A percentile compares a stretch with the other conserved stretches of the same genome.
These are phyloP conservation scores for Maniola hyperantus DNA, from an alignment of 2,888 invertebrate genomes.

Conservation along the genomic window DNA sequence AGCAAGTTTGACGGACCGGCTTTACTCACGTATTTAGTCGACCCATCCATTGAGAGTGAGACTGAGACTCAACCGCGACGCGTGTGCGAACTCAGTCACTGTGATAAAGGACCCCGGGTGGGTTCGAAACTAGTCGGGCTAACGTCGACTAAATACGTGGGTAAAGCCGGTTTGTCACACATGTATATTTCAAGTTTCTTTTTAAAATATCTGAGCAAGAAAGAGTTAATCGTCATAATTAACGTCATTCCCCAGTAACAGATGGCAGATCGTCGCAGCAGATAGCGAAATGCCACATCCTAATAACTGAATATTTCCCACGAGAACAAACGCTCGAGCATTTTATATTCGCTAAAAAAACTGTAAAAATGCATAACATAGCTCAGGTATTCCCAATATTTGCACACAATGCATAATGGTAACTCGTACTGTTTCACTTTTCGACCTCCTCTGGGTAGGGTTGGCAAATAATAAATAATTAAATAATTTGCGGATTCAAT, in stretches of 20 bases:
- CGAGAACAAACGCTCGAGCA: constrained; percentile 16
- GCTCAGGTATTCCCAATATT: constrained; percentile 26
- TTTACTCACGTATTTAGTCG: too few species aligned
- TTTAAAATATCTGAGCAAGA: too few species aligned
- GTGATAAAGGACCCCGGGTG: too few species aligned
- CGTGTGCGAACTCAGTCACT: too few species aligned
- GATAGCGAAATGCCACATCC: constrained; percentile 1
- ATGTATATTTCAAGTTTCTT: too few species aligned
- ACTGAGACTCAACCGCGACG: too few species aligned
- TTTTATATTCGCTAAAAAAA: constrained; percentile 25
- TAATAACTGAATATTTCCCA: constrained; percentile 25
- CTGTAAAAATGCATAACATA: constrained; percentile 27
- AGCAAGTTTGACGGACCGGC: too few species aligned
- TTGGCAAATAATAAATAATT: constrained; percentile 10
- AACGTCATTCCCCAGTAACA: not conserved
- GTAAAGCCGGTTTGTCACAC: too few species aligned
- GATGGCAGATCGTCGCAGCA: not conserved
- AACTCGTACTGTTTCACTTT: constrained; percentile 31
- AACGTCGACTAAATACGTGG: too few species aligned
- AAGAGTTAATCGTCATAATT: not conserved
- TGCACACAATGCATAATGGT: constrained; percentile 37
- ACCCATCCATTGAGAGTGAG: too few species aligned
- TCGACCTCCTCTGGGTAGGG: constrained; percentile 22
- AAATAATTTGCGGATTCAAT: not conserved
- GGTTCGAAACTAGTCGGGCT: too few species aligned